Evolutionary conservation across 2,797 vertebrate species (phyloP).

Genomic region (Gallinago nigripennis): DNA sequence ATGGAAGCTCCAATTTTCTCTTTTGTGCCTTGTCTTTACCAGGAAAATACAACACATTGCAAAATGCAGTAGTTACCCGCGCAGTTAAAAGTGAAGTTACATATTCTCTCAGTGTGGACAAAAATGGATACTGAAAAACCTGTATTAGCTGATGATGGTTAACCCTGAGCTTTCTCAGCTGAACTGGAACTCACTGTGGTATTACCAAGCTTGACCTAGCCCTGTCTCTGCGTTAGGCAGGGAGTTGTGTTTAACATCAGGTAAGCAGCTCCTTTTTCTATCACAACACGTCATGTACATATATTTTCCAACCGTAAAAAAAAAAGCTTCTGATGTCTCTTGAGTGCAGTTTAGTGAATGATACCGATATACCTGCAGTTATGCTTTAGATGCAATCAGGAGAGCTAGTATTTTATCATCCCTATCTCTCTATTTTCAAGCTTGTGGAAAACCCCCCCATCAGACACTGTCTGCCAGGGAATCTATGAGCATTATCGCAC

Average conservation of each 20-base stretch:
- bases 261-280: neutral
- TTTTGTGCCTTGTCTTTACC: neutral
- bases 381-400: neutral
- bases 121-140: neutral
- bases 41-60: neutral
- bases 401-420: neutral
- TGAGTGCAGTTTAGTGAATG: neutral
- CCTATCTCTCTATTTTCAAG: neutral
- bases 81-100: neutral
- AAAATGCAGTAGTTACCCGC: neutral
- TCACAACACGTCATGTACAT: neutral
- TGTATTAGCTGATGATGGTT: neutral
- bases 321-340: neutral
- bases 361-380: neutral
- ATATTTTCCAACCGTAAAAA: neutral
- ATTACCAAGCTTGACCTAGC: neutral
- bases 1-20: neutral
- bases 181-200: neutral
- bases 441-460: accelerated
- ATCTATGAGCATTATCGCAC: neutral
- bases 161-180: neutral
- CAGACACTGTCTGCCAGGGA: neutral
- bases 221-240: neutral
- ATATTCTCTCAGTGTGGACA: neutral
- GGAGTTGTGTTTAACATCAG: neutral